Percentiles rank a stretch among this genome's conserved stretches.
Conservation (phyloP, 2,797 vertebrate species). For the Rhinophrynus dorsalis region DNA sequence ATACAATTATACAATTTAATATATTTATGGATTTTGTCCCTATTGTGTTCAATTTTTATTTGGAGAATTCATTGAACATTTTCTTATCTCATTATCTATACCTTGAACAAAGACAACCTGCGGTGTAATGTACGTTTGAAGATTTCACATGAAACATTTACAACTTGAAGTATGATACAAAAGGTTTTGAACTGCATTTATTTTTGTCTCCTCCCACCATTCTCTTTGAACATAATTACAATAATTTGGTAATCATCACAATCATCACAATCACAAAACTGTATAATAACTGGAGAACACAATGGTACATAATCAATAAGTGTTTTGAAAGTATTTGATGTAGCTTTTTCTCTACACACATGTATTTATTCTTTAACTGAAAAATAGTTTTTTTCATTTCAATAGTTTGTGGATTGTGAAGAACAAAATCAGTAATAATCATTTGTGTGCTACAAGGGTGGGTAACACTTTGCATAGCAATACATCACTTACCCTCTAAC, state of each 20-base stretch:
- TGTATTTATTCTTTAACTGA: too few species aligned
- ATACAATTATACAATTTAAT: background rate
- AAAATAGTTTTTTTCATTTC: too few species aligned
- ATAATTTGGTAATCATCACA: conserved; percentile 27
- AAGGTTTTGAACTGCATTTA: conserved; percentile 9
- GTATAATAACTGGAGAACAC: background rate
- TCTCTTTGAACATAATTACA: conserved; percentile 25
- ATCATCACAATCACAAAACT: background rate
- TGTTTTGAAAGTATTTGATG: too few species aligned
- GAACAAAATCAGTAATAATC: too few species aligned
- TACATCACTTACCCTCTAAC: too few species aligned
- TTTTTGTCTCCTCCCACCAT: background rate
- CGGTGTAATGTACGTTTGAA: background rate
- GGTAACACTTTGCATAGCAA: too few species aligned
- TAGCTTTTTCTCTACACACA: too few species aligned
- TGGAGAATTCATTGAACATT: background rate
- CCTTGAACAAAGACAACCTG: background rate
- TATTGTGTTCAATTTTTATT: background rate
- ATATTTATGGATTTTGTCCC: background rate
- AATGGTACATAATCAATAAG: conserved; percentile 26
- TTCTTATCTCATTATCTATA: background rate
- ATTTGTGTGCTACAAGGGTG: too few species aligned
- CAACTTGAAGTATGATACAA: conserved; percentile 12
- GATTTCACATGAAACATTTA: conserved; percentile 5
- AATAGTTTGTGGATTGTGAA: too few species aligned